Conservation (phyloP, 2,888 invertebrate genomes). For the Trichogramma evanescens region DNA sequence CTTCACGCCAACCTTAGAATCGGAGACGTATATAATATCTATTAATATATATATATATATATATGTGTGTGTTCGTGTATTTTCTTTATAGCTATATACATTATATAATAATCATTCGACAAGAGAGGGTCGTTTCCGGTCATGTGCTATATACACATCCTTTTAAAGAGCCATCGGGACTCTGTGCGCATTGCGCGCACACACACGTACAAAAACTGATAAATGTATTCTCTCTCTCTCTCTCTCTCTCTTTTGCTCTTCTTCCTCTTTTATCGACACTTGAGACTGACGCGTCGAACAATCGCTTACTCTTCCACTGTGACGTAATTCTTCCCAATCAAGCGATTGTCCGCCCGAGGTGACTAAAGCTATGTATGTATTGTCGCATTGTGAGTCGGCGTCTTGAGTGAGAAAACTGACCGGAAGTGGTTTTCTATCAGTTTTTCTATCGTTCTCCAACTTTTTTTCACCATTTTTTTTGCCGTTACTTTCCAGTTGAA, state of each 20-base stretch:
- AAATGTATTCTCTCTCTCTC: no score
- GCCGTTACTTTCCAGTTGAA: not conserved
- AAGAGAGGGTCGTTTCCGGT: constrained; percentile 21
- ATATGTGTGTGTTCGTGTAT: no score
- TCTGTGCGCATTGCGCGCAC: no score
- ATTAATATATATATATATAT: no score
- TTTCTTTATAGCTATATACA: no score
- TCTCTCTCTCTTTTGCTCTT: no score
- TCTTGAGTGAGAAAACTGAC: constrained; percentile 3
- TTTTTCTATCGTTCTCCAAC: not conserved
- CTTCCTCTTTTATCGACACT: constrained; percentile 14
- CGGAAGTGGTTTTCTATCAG: constrained; percentile 13
- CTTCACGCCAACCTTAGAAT: no score
- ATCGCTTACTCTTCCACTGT: constrained; percentile 27
- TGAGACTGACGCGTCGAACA: constrained; percentile 28
- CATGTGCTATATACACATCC: constrained; percentile 21
- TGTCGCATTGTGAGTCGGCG: not conserved
- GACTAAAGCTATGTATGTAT: constrained; percentile 39
- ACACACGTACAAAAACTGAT: no score
- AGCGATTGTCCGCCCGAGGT: constrained; percentile 32
- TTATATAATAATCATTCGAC: no score
- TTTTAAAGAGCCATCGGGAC: no score
- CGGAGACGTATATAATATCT: no score
- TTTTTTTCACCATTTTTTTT: not conserved
- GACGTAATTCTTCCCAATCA: constrained; percentile 43